Percentiles rank a stretch among this genome's conserved stretches.
Conservation (phyloP, 2,888 invertebrate species). For the Eristalis tenax region DNA sequence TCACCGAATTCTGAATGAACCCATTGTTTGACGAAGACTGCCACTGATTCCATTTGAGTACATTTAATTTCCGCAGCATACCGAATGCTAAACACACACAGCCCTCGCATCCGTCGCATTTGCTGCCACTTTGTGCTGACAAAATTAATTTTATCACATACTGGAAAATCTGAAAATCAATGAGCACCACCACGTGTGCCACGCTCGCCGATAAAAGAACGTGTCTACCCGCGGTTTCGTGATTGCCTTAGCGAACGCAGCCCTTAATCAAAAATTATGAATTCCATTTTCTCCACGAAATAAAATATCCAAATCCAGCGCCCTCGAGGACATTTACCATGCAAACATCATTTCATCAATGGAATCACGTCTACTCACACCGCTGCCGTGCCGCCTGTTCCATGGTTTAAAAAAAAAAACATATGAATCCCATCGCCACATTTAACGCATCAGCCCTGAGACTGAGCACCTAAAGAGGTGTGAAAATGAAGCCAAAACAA, state of each 20-base stretch:
- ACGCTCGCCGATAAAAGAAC: neutral
- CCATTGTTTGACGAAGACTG: neutral
- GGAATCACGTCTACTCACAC: conserved; percentile 9
- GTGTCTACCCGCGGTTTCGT: neutral
- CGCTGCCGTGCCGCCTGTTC: neutral
- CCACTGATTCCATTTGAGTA: neutral
- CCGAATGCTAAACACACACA: neutral
- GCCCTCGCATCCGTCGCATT: neutral
- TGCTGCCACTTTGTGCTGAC: neutral
- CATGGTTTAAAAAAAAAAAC: conserved; percentile 43
- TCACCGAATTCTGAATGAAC: too few relatives aligned
- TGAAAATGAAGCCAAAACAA: conserved; percentile 46
- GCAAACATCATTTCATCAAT: conserved; percentile 60
- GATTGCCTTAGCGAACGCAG: conserved; percentile 18
- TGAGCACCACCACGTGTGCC: neutral
- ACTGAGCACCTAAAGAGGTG: conserved; percentile 52
- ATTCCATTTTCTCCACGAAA: conserved; percentile 7
- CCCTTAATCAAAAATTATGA: conserved; percentile 31
- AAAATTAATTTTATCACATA: neutral
- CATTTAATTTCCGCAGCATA: neutral
- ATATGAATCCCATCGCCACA: conserved; percentile 55
- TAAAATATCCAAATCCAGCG: conserved; percentile 19
- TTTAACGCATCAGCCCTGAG: conserved; percentile 48
- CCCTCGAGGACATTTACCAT: conserved; percentile 45
- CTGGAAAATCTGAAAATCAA: neutral